Base-by-base conservation (phyloP, 1,140 invertebrate genomes). In the Macrobrachium nipponense region DNA sequence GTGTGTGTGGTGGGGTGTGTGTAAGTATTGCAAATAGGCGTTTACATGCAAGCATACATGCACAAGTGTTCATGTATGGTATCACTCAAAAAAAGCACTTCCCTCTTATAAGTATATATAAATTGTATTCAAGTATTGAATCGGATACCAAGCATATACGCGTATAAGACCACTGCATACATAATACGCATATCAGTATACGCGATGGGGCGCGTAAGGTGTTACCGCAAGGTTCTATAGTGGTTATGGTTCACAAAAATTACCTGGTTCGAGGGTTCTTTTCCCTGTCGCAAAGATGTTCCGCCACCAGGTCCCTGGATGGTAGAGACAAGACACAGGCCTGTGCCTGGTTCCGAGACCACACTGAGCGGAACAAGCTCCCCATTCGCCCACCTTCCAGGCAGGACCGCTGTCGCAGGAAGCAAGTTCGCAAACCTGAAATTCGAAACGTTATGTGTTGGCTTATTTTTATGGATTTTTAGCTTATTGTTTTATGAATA, bases 291-390 rank as follows among this genome's bases (percentile, higher is more conserved):
- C 91, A 89, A 12, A 82, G 86, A 15, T 84, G 23, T 0, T 77
- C 70, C 5, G 43, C 2, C 61, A 89, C 88, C n/a, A 11, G 82
- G 76, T 27, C 90, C 90, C n/a, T 90, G 86, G 1, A 84, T 88
- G 76, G 89, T 88, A 2, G 89, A 58, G n/a, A 88, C 93, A 93
- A 43, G 90, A 88, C 3, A 93, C 91, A 15, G 81, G 70, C 70
- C 93, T 87, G 18, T 89, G 91, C 70, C 92, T 90, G 85, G 92
- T 90, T 7, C 93, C 93, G 84, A 91, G 90, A 23, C 93, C 93
- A 90, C 93, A 93, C 20, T 90, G 90, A 0, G 91, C 90, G 27
- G 92, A 93, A 86, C 93, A 94, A 87, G 91, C 83, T 5, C 75
- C 86, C 88, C 87, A 89, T n/a, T 51, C 60, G 51, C 80, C 79